Evolutionary conservation across 2,113 vertebrate species (phyloP).

Genomic region (Odobenus rosmarus): DNA sequence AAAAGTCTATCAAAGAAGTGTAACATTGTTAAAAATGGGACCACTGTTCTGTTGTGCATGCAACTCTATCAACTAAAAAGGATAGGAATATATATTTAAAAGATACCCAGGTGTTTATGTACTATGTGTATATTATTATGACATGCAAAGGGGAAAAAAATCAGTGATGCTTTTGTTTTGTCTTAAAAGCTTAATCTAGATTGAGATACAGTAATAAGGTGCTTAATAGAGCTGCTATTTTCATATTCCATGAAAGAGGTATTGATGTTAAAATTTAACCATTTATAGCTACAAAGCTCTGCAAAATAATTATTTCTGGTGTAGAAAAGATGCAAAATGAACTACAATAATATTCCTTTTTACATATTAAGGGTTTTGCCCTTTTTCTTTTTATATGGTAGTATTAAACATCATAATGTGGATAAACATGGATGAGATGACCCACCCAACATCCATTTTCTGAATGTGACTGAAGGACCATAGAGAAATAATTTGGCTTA

Average conservation of each 20-base stretch:
- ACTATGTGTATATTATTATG: neutral
- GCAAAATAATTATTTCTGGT: neutral
- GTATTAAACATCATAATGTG: neutral
- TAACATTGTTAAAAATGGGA: neutral
- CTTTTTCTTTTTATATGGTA: conserved; percentile 3
- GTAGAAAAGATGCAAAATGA: neutral
- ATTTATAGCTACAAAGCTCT: conserved; percentile 9
- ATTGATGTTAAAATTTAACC: neutral
- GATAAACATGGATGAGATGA: neutral
- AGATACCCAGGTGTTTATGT: neutral
- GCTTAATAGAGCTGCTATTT: neutral
- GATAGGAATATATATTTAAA: neutral
- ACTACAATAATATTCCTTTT: neutral
- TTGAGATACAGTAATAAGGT: neutral
- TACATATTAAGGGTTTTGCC: neutral
- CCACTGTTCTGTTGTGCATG: neutral
- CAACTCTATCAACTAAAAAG: neutral
- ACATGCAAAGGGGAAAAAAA: neutral
- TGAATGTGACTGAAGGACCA: neutral
- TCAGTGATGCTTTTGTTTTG: neutral
- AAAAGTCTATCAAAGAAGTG: neutral
- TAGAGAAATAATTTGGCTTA: neutral
- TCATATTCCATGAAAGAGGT: neutral
- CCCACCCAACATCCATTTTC: neutral
- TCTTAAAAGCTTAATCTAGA: neutral